Percentiles rank a stretch among this genome's conserved stretches.
These are phyloP conservation scores for Parasteatoda lunata DNA, from an alignment of 2,888 invertebrate species.

Conservation along the genomic window DNA sequence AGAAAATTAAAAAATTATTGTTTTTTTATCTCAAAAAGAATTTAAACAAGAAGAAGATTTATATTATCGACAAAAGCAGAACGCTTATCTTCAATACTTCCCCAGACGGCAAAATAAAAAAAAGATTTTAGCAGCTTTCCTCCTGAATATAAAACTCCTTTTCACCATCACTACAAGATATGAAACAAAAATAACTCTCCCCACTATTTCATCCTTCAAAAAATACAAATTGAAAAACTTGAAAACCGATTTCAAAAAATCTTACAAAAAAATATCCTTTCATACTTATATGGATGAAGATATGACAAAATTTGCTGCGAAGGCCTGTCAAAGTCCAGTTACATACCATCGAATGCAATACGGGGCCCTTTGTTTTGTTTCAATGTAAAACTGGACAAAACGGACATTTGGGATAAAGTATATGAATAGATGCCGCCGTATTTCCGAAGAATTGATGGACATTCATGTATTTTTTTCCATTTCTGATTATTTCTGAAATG, in stretches of 20 bases:
- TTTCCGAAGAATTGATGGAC: slow-evolving; percentile 54
- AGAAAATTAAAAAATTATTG: too few relatives aligned
- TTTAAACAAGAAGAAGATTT: too few relatives aligned
- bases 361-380: slow-evolving; percentile 25
- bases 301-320: slow-evolving; percentile 48
- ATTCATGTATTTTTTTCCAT: slow-evolving; percentile 37
- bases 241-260: slow-evolving; percentile 30
- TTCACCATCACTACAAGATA: neutral
- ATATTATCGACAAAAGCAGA: too few relatives aligned
- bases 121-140: neutral
- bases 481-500: slow-evolving; percentile 35
- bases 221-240: slow-evolving; percentile 53
- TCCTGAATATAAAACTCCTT: neutral
- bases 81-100: too few relatives aligned
- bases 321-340: slow-evolving; percentile 42
- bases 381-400: slow-evolving; percentile 57
- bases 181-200: neutral
- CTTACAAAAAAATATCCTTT: slow-evolving; percentile 4
- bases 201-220: slow-evolving; percentile 10
- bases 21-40: too few relatives aligned
- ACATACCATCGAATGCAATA: slow-evolving; percentile 41
- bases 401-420: slow-evolving; percentile 63
- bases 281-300: slow-evolving; percentile 30
- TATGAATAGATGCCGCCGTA: slow-evolving; percentile 64
- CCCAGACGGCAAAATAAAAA: neutral